These are phyloP conservation scores for Dendrophyllia cribrosa DNA, from an alignment of 64 coral and sea anemone species.

Conservation along the genomic window DNA sequence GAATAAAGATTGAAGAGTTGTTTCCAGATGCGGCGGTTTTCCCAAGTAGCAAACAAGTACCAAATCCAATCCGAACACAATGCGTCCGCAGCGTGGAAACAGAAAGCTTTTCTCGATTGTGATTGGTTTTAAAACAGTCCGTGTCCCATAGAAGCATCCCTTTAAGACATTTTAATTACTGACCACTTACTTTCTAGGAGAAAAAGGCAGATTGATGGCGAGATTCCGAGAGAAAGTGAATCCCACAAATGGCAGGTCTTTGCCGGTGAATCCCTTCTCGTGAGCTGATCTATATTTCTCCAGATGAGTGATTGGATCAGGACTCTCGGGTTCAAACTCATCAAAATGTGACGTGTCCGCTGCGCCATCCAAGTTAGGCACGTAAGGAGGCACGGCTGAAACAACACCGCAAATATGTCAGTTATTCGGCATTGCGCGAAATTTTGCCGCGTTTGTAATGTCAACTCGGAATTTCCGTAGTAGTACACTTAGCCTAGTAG, in stretches of 20 bases:
- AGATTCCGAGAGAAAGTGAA: constrained; percentile 87
- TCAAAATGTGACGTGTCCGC: constrained; percentile 98
- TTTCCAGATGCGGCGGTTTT: no score
- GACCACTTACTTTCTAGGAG: constrained; percentile 74
- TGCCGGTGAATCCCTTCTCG: constrained; percentile 86
- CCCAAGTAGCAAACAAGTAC: no score
- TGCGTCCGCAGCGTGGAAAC: no score
- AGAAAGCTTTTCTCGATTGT: no score
- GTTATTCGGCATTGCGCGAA: neutral
- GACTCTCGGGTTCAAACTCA: constrained; percentile 95
- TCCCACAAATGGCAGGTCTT: constrained; percentile 91
- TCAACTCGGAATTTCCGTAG: no score
- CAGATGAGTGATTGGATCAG: constrained; percentile 66
- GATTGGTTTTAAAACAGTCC: no score
- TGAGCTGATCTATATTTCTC: constrained; percentile 67
- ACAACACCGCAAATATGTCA: neutral
- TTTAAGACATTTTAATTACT: no score
- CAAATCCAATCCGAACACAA: no score
- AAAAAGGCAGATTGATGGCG: constrained; percentile 62
- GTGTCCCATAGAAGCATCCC: no score
- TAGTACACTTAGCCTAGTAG: no score
- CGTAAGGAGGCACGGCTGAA: constrained; percentile 92
- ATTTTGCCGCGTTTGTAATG: neutral
- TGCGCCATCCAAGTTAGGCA: constrained; percentile 91
- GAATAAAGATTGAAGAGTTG: no score